Conservation (phyloP, 2,113 vertebrate genomes). For the Acanthochromis polyacanthus region DNA sequence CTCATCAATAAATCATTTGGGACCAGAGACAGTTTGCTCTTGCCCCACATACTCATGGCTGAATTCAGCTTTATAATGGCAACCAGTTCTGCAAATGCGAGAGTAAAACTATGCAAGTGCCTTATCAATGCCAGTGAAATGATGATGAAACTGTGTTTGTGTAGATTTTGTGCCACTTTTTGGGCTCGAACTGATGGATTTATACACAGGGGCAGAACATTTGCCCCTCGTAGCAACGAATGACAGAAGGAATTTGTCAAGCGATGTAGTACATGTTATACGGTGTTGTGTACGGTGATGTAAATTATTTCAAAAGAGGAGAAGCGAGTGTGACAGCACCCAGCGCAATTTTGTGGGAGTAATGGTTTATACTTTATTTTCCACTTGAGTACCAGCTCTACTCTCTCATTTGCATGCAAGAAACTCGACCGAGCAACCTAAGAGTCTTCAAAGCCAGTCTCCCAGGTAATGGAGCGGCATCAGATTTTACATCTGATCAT, state of each 20-base stretch:
- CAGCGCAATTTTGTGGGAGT: slow-evolving; percentile 54
- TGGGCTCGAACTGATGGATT: slow-evolving; percentile 16
- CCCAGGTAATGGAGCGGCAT: slow-evolving; percentile 73
- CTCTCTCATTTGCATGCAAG: slow-evolving; percentile 71
- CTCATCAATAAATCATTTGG: slow-evolving; percentile 61
- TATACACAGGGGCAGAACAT: slow-evolving; percentile 16
- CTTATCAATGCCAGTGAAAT: slow-evolving; percentile 5
- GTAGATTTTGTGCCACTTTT: slow-evolving; percentile 24
- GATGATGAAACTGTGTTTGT: slow-evolving; percentile 7
- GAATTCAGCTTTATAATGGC: slow-evolving; percentile 41
- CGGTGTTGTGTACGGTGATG: slow-evolving; percentile 50
- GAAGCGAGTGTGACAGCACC: slow-evolving; percentile 57
- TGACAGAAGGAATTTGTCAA: slow-evolving; percentile 42
- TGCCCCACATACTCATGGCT: slow-evolving; percentile 53
- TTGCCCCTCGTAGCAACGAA: slow-evolving; percentile 26
- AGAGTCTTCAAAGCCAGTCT: slow-evolving; percentile 76
- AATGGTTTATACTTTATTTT: slow-evolving; percentile 66
- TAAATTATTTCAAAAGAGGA: slow-evolving; percentile 64
- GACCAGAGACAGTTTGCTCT: slow-evolving; percentile 45
- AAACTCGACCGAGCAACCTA: slow-evolving; percentile 62
- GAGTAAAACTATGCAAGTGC: slow-evolving; percentile 8
- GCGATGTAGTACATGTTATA: slow-evolving; percentile 25
- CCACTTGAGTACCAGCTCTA: slow-evolving; percentile 38
- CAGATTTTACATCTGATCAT: slow-evolving; percentile 74
- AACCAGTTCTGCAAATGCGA: slow-evolving; percentile 26